phyloP scores from a whole-genome alignment of 2,797 vertebrate genomes.

The Epinephelus awoara region DNA sequence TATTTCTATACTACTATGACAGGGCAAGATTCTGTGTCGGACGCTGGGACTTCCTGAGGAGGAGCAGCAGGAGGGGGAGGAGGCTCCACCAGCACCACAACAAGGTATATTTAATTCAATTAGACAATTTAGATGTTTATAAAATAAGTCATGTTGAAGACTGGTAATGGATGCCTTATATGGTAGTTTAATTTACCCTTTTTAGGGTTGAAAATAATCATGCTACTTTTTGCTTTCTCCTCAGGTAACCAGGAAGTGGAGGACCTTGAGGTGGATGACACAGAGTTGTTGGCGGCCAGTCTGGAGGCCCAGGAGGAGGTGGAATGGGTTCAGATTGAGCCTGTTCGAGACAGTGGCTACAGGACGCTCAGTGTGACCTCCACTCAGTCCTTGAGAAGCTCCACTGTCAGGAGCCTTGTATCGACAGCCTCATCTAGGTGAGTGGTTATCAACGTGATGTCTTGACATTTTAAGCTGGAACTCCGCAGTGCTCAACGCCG shows the following conservation, averaged over 20 bases:
- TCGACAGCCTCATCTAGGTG: conserved; percentile 68
- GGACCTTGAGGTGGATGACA: conserved; percentile 79
- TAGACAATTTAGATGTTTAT: background rate
- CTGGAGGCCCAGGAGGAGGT: conserved; percentile 84
- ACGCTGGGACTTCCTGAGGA: conserved; percentile 89
- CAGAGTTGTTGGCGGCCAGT: conserved; percentile 91
- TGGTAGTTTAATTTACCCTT: background rate
- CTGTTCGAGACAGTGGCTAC: conserved; percentile 86
- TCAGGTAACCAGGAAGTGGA: conserved; percentile 68
- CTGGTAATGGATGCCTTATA: background rate
- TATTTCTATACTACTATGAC: conserved; percentile 48
- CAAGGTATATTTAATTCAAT: conserved; percentile 58
- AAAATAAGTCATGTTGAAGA: background rate
- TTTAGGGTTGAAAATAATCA: background rate
- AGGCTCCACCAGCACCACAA: conserved; percentile 38
- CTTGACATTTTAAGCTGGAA: conserved; percentile 45
- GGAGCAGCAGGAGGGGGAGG: conserved; percentile 57
- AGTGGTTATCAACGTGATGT: conserved; percentile 39
- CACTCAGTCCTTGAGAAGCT: conserved; percentile 54
- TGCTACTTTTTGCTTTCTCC: conserved; percentile 1
- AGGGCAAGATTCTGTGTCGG: conserved; percentile 89
- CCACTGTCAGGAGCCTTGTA: conserved; percentile 54
- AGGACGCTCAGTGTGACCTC: conserved; percentile 77
- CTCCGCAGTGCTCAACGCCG: background rate
- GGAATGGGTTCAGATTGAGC: conserved; percentile 67